phyloP scores from a whole-genome alignment of 2,888 invertebrate species.

The Pristionchus fissidentatus region DNA sequence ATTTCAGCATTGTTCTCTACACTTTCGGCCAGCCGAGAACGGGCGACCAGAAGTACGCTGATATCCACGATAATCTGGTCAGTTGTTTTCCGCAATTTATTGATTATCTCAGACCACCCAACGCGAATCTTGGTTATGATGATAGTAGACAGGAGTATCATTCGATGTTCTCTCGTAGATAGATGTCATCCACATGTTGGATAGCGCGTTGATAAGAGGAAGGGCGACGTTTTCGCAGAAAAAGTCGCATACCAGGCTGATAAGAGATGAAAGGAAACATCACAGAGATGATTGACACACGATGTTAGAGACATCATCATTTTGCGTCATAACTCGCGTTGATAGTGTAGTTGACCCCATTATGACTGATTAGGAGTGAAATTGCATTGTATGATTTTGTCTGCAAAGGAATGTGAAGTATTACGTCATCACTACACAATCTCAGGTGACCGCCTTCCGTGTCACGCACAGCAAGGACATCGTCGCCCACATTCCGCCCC shows the following conservation, averaged over 20 bases:
- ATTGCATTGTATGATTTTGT: too few species aligned
- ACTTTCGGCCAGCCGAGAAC: constrained; percentile 69
- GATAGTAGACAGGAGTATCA: constrained; percentile 5
- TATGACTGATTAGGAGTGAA: too few species aligned
- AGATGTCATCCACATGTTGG: not conserved
- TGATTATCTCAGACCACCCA: not conserved
- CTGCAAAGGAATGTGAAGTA: not conserved
- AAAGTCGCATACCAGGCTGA: not conserved
- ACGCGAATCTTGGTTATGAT: not conserved
- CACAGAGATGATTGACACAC: not conserved
- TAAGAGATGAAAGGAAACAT: not conserved
- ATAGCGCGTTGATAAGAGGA: not conserved
- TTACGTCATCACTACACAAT: not conserved
- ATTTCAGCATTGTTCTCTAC: not conserved
- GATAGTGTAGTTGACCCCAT: too few species aligned
- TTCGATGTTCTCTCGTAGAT: constrained; percentile 52
- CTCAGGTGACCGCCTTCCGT: constrained; percentile 20
- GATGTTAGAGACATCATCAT: too few species aligned
- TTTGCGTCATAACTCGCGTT: too few species aligned
- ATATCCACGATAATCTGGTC: constrained; percentile 58
- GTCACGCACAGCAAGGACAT: constrained; percentile 44
- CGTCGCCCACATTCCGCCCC: constrained; percentile 40
- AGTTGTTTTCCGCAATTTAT: not conserved
- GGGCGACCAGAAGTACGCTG: constrained; percentile 62
- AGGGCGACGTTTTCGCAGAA: not conserved